Evolutionary conservation across 2,113 vertebrate genomes (phyloP).

Genomic region (Lates calcarifer): DNA sequence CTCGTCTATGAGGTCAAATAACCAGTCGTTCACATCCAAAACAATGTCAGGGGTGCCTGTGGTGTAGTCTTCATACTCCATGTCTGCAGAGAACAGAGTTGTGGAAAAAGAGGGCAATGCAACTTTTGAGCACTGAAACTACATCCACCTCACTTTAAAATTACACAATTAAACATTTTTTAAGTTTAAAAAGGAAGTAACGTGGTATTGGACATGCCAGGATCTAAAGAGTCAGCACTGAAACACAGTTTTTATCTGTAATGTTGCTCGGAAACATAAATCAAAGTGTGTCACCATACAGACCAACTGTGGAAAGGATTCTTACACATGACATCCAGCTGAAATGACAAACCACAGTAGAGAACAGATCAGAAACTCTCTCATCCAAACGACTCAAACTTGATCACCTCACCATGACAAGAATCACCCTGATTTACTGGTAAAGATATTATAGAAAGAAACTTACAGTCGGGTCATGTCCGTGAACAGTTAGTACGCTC

Average conservation of each 20-base stretch:
- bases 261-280: too few species aligned
- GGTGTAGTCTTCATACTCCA: constrained; percentile 1
- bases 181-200: too few species aligned
- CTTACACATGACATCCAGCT: neutral
- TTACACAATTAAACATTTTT: too few species aligned
- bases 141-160: too few species aligned
- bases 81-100: neutral
- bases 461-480: neutral
- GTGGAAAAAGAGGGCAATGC: too few species aligned
- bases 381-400: neutral
- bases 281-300: neutral
- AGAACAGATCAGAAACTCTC: neutral
- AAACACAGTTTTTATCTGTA: too few species aligned
- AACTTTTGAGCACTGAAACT: too few species aligned
- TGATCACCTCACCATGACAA: neutral
- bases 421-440: neutral
- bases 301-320: neutral
- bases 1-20: neutral
- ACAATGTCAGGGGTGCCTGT: fast-evolving
- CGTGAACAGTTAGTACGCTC: neutral
- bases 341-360: constrained; percentile 32
- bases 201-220: too few species aligned
- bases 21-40: neutral
- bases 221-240: too few species aligned
- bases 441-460: neutral